Conservation (phyloP, 37 sponge, comb jelly and placozoan species). For the Chondrilla cf. caribensis region DNA sequence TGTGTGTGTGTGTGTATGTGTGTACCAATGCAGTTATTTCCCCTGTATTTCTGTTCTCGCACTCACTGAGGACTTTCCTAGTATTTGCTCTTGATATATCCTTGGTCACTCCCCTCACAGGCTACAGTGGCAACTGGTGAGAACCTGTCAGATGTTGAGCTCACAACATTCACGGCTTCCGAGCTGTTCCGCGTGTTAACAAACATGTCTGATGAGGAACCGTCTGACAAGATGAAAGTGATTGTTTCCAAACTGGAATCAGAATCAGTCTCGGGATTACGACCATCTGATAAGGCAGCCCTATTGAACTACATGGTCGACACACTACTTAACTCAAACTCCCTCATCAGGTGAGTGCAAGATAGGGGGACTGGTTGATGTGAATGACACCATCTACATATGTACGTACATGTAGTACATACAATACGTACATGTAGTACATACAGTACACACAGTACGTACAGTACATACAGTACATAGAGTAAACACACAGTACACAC, state of each 20-base stretch:
- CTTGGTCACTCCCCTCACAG: neutral
- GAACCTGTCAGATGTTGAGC: conserved; percentile 20
- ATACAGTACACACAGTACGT: no score
- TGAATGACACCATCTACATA: no score
- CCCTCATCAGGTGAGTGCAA: conserved; percentile 37
- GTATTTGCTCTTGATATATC: no score
- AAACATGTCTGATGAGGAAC: neutral
- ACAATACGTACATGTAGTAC: no score
- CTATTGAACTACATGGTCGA: conserved; percentile 51
- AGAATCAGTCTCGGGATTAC: conserved; percentile 37
- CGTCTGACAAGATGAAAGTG: neutral
- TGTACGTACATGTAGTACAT: neutral
- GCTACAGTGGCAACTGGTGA: neutral
- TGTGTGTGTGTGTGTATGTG: no score
- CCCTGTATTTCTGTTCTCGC: no score
- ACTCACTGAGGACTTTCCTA: no score
- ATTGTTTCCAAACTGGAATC: conserved; percentile 22
- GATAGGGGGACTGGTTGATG: no score
- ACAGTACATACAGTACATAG: no score
- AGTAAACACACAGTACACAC: no score
- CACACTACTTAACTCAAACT: conserved; percentile 49
- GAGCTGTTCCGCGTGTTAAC: conserved; percentile 64
- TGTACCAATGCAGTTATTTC: no score
- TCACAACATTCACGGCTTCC: conserved; percentile 44
- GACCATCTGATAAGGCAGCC: conserved; percentile 55